Conservation (phyloP, 2,797 vertebrate species). For the Acipenser ruthenus region DNA sequence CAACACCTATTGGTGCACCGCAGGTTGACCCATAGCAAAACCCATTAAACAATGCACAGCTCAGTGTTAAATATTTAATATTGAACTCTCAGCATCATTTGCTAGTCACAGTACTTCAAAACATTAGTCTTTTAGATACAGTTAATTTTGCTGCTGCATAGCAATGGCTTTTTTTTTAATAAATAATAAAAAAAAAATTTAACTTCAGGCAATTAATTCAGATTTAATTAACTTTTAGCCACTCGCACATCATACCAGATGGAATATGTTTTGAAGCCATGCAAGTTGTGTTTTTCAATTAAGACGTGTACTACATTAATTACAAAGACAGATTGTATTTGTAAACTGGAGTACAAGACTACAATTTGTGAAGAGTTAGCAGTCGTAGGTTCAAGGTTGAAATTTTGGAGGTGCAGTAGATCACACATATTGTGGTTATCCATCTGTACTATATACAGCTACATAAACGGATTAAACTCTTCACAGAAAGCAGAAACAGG, state of each 20-base stretch:
- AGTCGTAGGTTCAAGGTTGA: too few relatives aligned
- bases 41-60: background rate
- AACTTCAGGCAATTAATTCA: constrained; percentile 70
- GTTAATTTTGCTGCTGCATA: constrained; percentile 6
- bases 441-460: too few relatives aligned
- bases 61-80: background rate
- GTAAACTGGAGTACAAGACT: background rate
- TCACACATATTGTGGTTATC: too few relatives aligned
- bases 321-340: background rate
- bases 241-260: constrained; percentile 60
- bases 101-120: constrained; percentile 2
- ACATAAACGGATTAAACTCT: too few relatives aligned
- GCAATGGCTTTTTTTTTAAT: background rate
- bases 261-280: constrained; percentile 41
- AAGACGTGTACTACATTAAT: constrained; percentile 3
- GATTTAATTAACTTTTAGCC: constrained; percentile 76
- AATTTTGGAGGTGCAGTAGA: too few relatives aligned
- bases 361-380: background rate
- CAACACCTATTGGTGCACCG: constrained; percentile 1
- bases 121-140: constrained; percentile 8
- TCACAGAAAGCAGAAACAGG: too few relatives aligned
- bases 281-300: constrained; percentile 28
- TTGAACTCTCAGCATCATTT: constrained; percentile 3
- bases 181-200: constrained; percentile 33
- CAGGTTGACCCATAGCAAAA: constrained; percentile 1